These are phyloP conservation scores for Willisornis vidua DNA, from an alignment of 2,113 vertebrate species.

Conservation along the genomic window DNA sequence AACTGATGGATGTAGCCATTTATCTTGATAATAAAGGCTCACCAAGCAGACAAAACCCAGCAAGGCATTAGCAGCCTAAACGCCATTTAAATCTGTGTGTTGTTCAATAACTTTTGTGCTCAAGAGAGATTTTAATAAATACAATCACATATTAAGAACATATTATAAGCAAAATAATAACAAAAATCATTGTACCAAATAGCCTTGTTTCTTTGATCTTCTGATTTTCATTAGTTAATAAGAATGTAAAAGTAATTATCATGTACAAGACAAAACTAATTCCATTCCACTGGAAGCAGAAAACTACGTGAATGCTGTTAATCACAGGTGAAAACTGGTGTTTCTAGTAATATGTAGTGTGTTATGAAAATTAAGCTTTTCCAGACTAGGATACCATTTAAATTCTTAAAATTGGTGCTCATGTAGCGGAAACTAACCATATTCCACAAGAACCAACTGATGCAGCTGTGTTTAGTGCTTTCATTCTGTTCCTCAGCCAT, in stretches of 20 bases:
- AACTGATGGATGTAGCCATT: neutral
- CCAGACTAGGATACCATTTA: neutral
- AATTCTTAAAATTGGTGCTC: neutral
- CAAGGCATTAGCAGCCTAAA: neutral
- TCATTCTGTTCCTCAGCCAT: neutral
- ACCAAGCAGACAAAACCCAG: neutral
- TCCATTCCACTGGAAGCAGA: neutral
- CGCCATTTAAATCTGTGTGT: neutral
- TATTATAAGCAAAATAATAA: neutral
- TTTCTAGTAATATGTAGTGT: fast-evolving
- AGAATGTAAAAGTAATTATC: neutral
- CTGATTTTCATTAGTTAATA: neutral
- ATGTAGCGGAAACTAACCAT: neutral
- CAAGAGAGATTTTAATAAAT: neutral
- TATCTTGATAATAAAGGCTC: neutral
- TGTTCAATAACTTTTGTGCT: neutral
- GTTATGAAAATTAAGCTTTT: neutral
- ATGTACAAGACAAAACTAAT: neutral
- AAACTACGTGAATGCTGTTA: neutral
- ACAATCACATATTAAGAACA: neutral
- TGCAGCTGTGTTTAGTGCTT: neutral
- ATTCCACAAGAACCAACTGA: neutral
- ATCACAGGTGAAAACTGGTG: neutral
- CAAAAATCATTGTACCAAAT: neutral
- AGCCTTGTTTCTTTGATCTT: neutral